Percentiles rank a stretch among this genome's conserved stretches.
Evolutionary conservation across 2,888 invertebrate species (phyloP).

Genomic region (Pseudococcus viburni): DNA sequence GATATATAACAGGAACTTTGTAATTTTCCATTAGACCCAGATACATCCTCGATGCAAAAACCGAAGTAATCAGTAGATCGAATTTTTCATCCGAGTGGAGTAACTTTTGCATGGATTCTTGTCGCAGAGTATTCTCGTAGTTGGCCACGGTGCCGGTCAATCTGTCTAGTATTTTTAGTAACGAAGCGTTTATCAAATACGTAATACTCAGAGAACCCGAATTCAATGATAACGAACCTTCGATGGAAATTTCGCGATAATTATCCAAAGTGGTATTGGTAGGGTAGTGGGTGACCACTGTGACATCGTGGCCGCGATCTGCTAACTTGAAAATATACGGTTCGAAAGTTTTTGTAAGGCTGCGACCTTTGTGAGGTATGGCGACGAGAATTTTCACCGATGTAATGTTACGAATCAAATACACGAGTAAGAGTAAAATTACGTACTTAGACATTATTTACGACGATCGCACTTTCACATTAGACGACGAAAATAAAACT

Average conservation of each 20-base stretch:
- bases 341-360: conserved; percentile 62
- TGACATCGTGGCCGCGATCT: conserved; percentile 59
- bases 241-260: conserved; percentile 19
- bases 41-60: conserved; percentile 80
- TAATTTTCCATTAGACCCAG: conserved; percentile 78
- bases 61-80: conserved; percentile 80
- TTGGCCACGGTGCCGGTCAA: not conserved
- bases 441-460: not conserved
- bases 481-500: not conserved
- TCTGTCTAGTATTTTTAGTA: not conserved
- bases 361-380: not conserved
- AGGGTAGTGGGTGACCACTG: conserved; percentile 54
- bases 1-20: conserved; percentile 76
- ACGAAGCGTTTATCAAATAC: not conserved
- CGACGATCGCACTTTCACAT: not conserved
- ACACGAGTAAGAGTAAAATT: not conserved
- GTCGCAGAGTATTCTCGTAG: not conserved
- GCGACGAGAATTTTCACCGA: conserved; percentile 48
- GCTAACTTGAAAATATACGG: conserved; percentile 45
- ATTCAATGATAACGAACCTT: not conserved
- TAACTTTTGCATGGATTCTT: not conserved
- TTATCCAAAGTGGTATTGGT: not conserved
- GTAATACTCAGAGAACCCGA: not conserved
- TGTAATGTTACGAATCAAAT: not conserved
- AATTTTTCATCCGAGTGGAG: not conserved